These are phyloP conservation scores for Ips typographus DNA, from an alignment of 1,140 invertebrate genomes.

Conservation along the genomic window DNA sequence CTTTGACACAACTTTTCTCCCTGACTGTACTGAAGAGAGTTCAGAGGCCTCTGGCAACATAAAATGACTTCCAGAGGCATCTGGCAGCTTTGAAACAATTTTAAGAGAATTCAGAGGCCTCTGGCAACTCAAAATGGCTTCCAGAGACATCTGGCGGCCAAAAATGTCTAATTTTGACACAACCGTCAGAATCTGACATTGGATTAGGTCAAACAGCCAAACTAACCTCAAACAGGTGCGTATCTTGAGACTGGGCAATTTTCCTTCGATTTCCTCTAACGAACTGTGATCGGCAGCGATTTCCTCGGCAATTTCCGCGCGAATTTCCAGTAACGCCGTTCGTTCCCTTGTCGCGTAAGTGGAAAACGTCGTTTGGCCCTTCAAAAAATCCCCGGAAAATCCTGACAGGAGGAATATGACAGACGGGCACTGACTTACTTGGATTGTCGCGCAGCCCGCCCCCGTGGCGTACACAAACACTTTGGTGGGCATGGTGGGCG, in stretches of 20 bases:
- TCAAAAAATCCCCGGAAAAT: slow-evolving; percentile 3
- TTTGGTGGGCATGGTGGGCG: slow-evolving; percentile 64
- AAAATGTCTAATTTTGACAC: too few species aligned
- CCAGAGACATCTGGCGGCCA: too few species aligned
- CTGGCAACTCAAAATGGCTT: too few species aligned
- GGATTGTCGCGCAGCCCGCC: slow-evolving; percentile 65
- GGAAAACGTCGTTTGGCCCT: slow-evolving; percentile 61
- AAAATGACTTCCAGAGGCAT: too few species aligned
- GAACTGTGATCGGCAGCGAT: slow-evolving; percentile 60
- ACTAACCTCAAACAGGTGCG: slow-evolving; percentile 55
- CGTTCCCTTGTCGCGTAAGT: slow-evolving; percentile 59
- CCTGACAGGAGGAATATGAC: too few species aligned
- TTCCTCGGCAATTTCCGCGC: slow-evolving; percentile 62
- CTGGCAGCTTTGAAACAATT: too few species aligned
- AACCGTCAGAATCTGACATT: too few species aligned
- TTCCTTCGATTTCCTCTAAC: slow-evolving; percentile 63
- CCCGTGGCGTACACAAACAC: slow-evolving; percentile 68
- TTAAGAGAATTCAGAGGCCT: too few species aligned
- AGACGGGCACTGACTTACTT: slow-evolving; percentile 49
- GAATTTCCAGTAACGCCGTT: slow-evolving; percentile 58
- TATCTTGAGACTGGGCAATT: slow-evolving; percentile 60
- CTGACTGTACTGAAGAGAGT: too few species aligned
- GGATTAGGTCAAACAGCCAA: background rate
- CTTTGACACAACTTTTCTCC: too few species aligned
- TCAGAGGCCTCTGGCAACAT: background rate